phyloP scores from a whole-genome alignment of 2,888 invertebrate species.

The Netelia inedita region DNA sequence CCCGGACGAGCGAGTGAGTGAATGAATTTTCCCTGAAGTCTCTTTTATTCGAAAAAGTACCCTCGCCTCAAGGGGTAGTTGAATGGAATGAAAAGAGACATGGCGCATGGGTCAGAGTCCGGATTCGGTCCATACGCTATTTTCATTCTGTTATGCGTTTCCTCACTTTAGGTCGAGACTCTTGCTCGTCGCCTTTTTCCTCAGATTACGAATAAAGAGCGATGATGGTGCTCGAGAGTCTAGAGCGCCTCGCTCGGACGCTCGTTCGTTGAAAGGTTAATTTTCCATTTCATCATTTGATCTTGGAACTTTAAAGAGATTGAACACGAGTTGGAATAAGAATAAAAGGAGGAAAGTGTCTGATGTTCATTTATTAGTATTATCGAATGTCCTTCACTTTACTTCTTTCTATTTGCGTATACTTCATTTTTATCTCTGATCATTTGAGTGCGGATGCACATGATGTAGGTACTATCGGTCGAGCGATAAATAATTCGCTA shows the following conservation, averaged over 20 bases:
- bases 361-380: slow-evolving; percentile 20
- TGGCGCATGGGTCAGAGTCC: slow-evolving; percentile 12
- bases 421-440: neutral
- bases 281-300: slow-evolving; percentile 45
- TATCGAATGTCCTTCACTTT: neutral
- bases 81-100: slow-evolving; percentile 31
- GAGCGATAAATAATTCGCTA: too few species aligned
- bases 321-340: slow-evolving; percentile 10
- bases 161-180: slow-evolving; percentile 15
- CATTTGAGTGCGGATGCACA: too few species aligned
- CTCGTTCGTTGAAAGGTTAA: slow-evolving; percentile 40
- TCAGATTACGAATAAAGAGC: neutral
- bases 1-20: neutral
- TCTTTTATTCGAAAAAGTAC: slow-evolving; percentile 30
- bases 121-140: neutral
- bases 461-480: too few species aligned
- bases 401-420: neutral
- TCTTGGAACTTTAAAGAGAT: slow-evolving; percentile 10
- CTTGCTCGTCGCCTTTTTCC: slow-evolving; percentile 25
- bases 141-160: slow-evolving; percentile 19
- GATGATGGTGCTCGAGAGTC: neutral
- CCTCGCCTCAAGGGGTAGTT: neutral
- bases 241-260: neutral
- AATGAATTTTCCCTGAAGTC: neutral
- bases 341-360: slow-evolving; percentile 8